Conservation (phyloP, 1,140 invertebrate species). For the Thaumatotibia leucotreta region DNA sequence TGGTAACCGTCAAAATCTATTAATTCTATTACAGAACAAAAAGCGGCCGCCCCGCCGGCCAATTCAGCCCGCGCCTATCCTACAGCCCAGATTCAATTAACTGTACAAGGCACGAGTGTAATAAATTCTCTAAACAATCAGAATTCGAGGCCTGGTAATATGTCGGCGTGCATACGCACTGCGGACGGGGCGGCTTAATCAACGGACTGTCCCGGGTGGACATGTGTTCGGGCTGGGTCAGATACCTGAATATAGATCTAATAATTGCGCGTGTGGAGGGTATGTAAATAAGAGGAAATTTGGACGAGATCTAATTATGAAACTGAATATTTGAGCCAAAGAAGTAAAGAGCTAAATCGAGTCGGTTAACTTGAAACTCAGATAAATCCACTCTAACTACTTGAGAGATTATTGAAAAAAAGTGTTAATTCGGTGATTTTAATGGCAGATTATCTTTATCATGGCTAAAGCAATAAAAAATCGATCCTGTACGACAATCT, state of each 20-base stretch:
- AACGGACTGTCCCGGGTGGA: slow-evolving; percentile 31
- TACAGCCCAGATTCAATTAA: slow-evolving; percentile 74
- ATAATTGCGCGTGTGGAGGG: neutral
- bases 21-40: slow-evolving; percentile 5
- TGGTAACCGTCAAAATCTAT: slow-evolving; percentile 1
- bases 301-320: neutral
- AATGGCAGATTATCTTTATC: too few species aligned
- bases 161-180: slow-evolving; percentile 70
- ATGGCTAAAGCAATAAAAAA: too few species aligned
- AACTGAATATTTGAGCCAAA: too few species aligned
- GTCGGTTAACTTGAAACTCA: too few species aligned
- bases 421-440: too few species aligned
- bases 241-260: neutral
- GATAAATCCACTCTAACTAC: too few species aligned
- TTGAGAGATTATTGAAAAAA: too few species aligned
- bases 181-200: slow-evolving; percentile 68
- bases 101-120: slow-evolving; percentile 71
- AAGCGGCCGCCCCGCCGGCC: slow-evolving; percentile 15
- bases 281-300: neutral
- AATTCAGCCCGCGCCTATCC: slow-evolving; percentile 62
- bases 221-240: neutral
- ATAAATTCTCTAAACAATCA: slow-evolving; percentile 76
- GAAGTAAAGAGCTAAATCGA: too few species aligned
- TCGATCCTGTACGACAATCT: too few species aligned
- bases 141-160: slow-evolving; percentile 73